Conservation (phyloP, 2,113 vertebrate species). For the Hemichromis elongatus region DNA sequence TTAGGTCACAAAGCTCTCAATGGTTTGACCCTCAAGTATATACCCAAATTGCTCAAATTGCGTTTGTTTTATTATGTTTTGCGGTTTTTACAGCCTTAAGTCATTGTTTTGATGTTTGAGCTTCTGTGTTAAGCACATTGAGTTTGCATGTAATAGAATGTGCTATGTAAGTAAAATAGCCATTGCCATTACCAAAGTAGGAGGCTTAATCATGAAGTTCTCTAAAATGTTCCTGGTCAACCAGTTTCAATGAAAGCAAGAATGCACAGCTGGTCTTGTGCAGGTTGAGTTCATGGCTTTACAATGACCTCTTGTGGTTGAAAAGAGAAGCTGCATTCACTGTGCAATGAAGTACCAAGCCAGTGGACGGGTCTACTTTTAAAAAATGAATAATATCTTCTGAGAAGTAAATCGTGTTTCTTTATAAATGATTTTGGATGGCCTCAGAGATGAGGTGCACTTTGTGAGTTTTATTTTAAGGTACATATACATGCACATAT, state of each 20-base stretch:
- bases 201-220: not conserved
- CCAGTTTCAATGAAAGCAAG: not conserved
- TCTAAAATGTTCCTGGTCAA: not conserved
- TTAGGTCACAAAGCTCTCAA: not conserved
- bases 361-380: not conserved
- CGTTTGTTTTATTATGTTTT: not conserved
- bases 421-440: not conserved
- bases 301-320: slow-evolving; percentile 51
- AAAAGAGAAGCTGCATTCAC: not conserved
- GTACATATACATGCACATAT: not conserved
- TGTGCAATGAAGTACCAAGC: not conserved
- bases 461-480: not conserved
- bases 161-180: not conserved
- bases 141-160: not conserved
- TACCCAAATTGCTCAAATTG: not conserved
- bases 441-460: not conserved
- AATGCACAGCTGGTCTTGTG: not conserved
- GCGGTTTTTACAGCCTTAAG: not conserved
- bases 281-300: not conserved
- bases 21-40: not conserved
- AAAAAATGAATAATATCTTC: not conserved
- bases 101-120: not conserved
- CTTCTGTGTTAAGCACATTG: not conserved
- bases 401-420: not conserved
- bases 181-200: not conserved